These are phyloP conservation scores for Dexiosoma caninum DNA, from an alignment of 2,888 invertebrate genomes.

Conservation along the genomic window DNA sequence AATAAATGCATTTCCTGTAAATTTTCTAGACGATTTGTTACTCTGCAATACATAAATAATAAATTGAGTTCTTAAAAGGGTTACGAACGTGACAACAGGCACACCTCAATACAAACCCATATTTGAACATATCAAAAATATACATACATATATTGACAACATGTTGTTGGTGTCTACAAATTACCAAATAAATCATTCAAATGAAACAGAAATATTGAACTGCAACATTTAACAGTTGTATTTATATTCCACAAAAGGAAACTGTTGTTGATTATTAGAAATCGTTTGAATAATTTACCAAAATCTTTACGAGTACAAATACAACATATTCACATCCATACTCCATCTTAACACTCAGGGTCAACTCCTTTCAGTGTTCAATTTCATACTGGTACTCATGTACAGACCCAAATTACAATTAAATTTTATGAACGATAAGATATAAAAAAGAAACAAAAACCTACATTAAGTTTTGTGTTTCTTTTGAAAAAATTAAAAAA, in stretches of 20 bases:
- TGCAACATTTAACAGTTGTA: neutral
- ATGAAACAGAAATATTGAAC: constrained; percentile 22
- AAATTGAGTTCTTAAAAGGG: constrained; percentile 15
- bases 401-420: constrained; percentile 39
- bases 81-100: neutral
- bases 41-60: too few relatives aligned
- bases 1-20: too few relatives aligned
- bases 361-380: constrained; percentile 60
- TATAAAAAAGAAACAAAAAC: neutral
- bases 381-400: neutral
- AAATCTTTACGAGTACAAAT: constrained; percentile 4
- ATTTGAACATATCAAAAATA: neutral
- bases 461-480: constrained; percentile 32
- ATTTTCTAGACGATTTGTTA: too few relatives aligned
- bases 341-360: constrained; percentile 41
- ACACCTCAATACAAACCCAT: neutral
- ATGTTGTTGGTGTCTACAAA: neutral
- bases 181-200: constrained; percentile 13
- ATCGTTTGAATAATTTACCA: constrained; percentile 13
- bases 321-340: neutral
- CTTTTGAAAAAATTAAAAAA: neutral
- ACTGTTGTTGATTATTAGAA: constrained; percentile 42
- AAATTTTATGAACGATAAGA: constrained; percentile 40
- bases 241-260: constrained; percentile 13
- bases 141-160: neutral